Conservation (phyloP, 1,140 invertebrate genomes). For the Heliothis virescens region DNA sequence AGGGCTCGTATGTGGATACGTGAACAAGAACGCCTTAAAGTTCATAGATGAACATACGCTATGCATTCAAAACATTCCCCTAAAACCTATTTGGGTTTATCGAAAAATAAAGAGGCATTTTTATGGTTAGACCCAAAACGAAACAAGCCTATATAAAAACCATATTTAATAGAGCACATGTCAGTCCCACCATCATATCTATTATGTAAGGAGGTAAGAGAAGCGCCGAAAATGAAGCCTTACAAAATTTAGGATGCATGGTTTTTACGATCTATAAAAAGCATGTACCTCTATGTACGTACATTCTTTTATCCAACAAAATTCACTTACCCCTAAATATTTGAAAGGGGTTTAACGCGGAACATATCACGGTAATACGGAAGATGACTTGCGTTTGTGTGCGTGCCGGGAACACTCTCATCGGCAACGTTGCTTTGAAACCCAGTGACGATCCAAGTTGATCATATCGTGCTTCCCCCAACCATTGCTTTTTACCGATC, state of each 20-base stretch:
- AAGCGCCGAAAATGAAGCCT: constrained; percentile 45
- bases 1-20: no score
- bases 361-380: constrained; percentile 42
- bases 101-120: no score
- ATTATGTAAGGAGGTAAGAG: constrained; percentile 40
- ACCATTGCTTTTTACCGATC: constrained; percentile 10
- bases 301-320: constrained; percentile 53
- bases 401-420: constrained; percentile 39
- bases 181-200: background rate
- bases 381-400: constrained; percentile 50
- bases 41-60: no score
- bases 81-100: no score
- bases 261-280: constrained; percentile 64
- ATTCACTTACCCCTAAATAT: constrained; percentile 59
- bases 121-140: no score
- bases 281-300: constrained; percentile 43
- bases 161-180: background rate
- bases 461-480: constrained; percentile 14
- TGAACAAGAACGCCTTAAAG: no score
- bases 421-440: background rate
- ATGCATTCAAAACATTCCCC: no score
- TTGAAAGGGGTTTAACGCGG: constrained; percentile 53
- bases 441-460: constrained; percentile 1
- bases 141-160: no score
- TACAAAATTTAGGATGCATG: constrained; percentile 55